Evolutionary conservation across 2,888 invertebrate species (phyloP), one percentile per base, ranked within the genome.

Genomic region (Rhingia rostrata): DNA sequence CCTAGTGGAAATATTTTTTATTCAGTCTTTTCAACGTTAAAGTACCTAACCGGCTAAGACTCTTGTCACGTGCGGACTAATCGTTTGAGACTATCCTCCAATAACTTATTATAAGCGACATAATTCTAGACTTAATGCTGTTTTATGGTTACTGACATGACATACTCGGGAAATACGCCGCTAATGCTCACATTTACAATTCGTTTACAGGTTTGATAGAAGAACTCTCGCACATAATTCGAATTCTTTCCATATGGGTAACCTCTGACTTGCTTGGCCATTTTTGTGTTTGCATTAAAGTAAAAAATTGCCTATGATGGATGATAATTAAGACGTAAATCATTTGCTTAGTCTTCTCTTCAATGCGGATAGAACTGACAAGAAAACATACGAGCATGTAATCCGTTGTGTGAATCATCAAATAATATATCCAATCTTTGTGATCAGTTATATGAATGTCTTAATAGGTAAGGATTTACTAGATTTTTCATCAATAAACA

Each of bases 281-380:
- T 49, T n/a, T 1, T 39, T 56, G 39, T 12, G 39, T n/a, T 5
- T 41, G n/a, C 6, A 56, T 10, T 10, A 56, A 22, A 33, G 12
- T 10, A 45, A 0, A 33, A 14, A 14, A n/a, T 37, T 10, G 22
- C 30, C 39, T n/a, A 22, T 63, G 35, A 47, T 37, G 37, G 35
- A 49, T 47, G 37, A 12, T 37, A 49, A 63, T 47, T 22, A 63
- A 33, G 47, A 35, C 22, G 22, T 63, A 22, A 47, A 63, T 63
- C 47, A 47, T 32, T 7, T 47, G 22, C 22, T 4, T 33, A 47
- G 35, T 2, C 1, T 22, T 37, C 5, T 61, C 14, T 14, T 14
- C 14, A 61, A 22, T 1, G 22, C 22, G 22, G 22, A 22, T 22
- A 22, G 22, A 22, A 22, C 22, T 22, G 22, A 22, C 22, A 22